Percentiles rank a stretch among this genome's conserved stretches.
Evolutionary conservation across 2,113 vertebrate species (phyloP).

Genomic region (Diphyllodes magnificus): DNA sequence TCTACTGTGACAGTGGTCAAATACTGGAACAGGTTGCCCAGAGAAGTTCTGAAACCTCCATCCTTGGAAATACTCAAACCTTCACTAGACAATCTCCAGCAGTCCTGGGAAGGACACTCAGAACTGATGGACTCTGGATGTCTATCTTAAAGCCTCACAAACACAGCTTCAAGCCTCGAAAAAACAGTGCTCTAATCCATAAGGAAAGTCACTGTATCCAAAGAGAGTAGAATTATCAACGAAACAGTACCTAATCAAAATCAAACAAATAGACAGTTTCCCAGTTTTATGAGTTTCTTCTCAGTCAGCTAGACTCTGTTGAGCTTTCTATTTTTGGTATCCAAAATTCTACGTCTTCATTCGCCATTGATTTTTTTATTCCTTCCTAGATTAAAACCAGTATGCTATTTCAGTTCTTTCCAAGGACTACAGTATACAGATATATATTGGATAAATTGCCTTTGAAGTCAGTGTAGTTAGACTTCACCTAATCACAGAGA

Average conservation of each 20-base stretch:
- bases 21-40: not conserved
- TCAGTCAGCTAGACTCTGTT: not conserved
- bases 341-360: not conserved
- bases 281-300: not conserved
- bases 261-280: not conserved
- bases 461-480: not conserved
- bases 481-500: not conserved
- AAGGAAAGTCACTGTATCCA: not conserved
- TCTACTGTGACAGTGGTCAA: not conserved
- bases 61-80: not conserved
- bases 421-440: not conserved
- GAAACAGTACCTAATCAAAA: not conserved
- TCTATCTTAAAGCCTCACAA: not conserved
- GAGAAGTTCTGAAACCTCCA: not conserved
- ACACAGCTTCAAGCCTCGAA: not conserved
- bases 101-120: not conserved
- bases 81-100: not conserved
- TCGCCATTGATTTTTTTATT: not conserved
- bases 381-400: not conserved
- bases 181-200: not conserved
- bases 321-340: not conserved
- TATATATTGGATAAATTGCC: not conserved
- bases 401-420: not conserved
- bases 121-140: not conserved
- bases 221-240: not conserved